Conservation (phyloP, 1,140 invertebrate genomes). For the Heliconius hewitsoni region DNA sequence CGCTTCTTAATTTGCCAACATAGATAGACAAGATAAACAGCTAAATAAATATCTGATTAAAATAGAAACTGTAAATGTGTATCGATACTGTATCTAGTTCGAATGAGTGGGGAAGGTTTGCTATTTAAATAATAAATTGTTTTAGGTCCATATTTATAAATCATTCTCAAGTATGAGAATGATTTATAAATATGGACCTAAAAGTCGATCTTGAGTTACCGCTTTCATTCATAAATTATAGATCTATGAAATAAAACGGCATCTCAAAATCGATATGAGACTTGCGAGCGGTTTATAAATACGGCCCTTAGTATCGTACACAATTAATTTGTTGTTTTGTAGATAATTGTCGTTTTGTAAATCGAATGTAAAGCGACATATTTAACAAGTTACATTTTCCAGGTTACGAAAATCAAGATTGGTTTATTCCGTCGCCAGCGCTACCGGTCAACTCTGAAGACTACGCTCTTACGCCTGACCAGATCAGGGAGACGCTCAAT, state of each 20-base stretch:
- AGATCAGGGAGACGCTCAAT: constrained; percentile 97
- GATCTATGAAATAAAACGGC: no score
- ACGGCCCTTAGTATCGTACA: not conserved
- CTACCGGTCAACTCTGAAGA: constrained; percentile 88
- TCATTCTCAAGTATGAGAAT: no score
- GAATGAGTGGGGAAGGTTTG: not conserved
- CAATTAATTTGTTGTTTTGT: not conserved
- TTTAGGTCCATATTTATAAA: no score
- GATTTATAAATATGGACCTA: no score
- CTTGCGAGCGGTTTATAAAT: no score
- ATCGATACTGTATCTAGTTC: not conserved
- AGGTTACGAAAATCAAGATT: constrained; percentile 97
- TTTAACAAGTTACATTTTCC: constrained; percentile 50
- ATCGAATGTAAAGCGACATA: not conserved
- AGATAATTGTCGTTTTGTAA: not conserved
- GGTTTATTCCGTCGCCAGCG: constrained; percentile 94
- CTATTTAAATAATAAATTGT: not conserved
- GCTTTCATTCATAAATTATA: no score
- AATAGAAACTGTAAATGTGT: not conserved
- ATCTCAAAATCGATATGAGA: no score
- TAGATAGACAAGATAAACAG: not conserved
- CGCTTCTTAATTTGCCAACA: constrained; percentile 23
- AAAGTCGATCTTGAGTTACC: no score
- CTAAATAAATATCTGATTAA: not conserved
- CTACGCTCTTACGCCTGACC: constrained; percentile 93